A percentile compares a stretch with the other conserved stretches of the same genome.
phyloP scores from a whole-genome alignment of 2,113 vertebrate species.

The Naja naja region DNA sequence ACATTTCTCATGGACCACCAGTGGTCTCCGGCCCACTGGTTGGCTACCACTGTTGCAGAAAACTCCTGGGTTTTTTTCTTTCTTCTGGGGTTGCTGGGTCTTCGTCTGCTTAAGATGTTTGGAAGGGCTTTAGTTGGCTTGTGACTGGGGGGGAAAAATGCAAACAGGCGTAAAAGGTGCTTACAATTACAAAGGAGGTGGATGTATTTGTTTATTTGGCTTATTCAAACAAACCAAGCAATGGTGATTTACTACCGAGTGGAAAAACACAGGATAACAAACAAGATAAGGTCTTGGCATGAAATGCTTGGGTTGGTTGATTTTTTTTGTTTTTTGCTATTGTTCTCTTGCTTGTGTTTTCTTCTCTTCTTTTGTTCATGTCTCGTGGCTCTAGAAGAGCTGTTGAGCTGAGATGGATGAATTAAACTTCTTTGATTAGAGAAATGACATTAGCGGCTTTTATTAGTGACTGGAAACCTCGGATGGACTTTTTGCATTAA shows the following conservation, averaged over 20 bases:
- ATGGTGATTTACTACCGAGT: slow-evolving; percentile 46
- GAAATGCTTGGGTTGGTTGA: slow-evolving; percentile 9
- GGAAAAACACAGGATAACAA: slow-evolving; percentile 49
- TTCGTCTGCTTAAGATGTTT: background rate
- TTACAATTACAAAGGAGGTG: slow-evolving; percentile 53
- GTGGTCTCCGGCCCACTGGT: too few species aligned
- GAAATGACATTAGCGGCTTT: background rate
- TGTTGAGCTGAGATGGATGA: background rate
- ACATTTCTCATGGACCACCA: too few species aligned
- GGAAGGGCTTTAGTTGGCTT: background rate
- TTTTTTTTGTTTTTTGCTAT: background rate
- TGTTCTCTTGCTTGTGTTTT: too few species aligned
- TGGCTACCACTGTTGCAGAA: too few species aligned
- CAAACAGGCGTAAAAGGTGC: slow-evolving; percentile 38
- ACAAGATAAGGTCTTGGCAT: slow-evolving; percentile 49
- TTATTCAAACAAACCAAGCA: slow-evolving; percentile 33
- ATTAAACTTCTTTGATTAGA: background rate
- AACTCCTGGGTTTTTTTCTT: too few species aligned
- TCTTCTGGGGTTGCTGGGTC: too few species aligned
- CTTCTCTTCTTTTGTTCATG: background rate
- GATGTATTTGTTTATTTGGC: slow-evolving; percentile 37
- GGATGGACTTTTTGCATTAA: background rate
- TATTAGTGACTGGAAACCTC: background rate
- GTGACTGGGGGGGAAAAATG: background rate
- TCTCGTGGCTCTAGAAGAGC: background rate